A percentile compares a stretch with the other conserved stretches of the same genome.
Conservation (phyloP, 2,888 invertebrate genomes). For the Spilosoma lubricipeda region DNA sequence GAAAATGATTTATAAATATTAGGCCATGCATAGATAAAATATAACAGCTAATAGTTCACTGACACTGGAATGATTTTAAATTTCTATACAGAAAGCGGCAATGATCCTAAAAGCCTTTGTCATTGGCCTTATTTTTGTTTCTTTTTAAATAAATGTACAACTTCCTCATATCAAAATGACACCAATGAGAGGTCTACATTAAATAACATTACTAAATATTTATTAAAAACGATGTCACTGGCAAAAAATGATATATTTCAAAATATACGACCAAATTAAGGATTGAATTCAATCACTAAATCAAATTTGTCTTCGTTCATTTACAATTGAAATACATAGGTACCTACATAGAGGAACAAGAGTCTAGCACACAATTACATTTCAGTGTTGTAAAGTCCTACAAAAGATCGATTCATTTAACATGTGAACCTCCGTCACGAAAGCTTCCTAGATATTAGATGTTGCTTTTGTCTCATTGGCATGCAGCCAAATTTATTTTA, state of each 20-base stretch:
- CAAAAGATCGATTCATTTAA: neutral
- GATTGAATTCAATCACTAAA: neutral
- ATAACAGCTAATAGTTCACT: neutral
- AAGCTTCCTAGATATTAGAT: neutral
- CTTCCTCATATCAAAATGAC: neutral
- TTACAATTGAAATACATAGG: neutral
- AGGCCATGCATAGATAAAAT: neutral
- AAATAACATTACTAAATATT: neutral
- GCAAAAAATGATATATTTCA: neutral
- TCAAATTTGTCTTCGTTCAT: neutral
- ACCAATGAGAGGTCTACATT: neutral
- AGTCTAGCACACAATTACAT: too few species aligned
- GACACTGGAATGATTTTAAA: neutral
- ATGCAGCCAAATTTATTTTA: neutral
- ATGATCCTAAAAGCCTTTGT: neutral
- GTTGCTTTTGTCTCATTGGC: neutral
- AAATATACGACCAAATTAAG: neutral
- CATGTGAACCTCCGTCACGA: neutral
- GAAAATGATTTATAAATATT: neutral
- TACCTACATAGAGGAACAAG: neutral
- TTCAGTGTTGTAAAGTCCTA: too few species aligned
- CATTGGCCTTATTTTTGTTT: too few species aligned
- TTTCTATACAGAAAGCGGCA: neutral
- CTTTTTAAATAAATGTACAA: neutral
- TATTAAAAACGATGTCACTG: neutral